Conservation (phyloP, 2,888 invertebrate species). For the Polymixis flavicincta region DNA sequence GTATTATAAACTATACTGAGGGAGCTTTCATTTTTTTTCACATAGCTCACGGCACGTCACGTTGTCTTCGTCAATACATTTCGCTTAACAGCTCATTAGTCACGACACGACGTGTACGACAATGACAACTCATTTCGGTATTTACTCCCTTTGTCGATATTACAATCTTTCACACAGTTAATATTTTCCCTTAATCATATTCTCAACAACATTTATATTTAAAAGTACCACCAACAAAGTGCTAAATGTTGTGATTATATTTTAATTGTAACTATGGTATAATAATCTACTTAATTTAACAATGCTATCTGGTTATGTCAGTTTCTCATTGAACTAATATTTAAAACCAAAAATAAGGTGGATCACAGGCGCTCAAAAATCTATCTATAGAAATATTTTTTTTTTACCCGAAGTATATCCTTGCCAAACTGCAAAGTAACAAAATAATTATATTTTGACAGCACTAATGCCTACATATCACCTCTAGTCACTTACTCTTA, state of each 20-base stretch:
- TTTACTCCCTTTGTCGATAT: background rate
- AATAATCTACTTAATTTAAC: background rate
- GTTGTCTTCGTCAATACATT: background rate
- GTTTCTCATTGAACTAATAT: too few species aligned
- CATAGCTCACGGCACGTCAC: background rate
- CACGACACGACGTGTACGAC: too few species aligned
- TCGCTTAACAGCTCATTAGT: background rate
- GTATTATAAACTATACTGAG: background rate
- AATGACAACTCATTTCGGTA: too few species aligned
- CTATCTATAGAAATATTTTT: too few species aligned
- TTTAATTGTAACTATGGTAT: too few species aligned
- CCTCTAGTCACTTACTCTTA: slow-evolving; percentile 48
- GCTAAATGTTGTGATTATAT: background rate
- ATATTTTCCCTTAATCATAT: background rate
- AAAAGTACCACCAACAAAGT: background rate
- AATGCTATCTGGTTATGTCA: too few species aligned
- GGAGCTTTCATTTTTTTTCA: background rate
- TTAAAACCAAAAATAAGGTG: too few species aligned
- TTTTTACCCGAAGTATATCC: too few species aligned
- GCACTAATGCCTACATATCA: slow-evolving; percentile 9
- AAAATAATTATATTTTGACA: too few species aligned
- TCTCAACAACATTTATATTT: background rate
- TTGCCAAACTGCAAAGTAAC: too few species aligned
- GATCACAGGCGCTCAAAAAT: too few species aligned
- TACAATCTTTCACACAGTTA: background rate